phyloP scores from a whole-genome alignment of 2,797 vertebrate genomes.

The Phyllotis vaccarum region DNA sequence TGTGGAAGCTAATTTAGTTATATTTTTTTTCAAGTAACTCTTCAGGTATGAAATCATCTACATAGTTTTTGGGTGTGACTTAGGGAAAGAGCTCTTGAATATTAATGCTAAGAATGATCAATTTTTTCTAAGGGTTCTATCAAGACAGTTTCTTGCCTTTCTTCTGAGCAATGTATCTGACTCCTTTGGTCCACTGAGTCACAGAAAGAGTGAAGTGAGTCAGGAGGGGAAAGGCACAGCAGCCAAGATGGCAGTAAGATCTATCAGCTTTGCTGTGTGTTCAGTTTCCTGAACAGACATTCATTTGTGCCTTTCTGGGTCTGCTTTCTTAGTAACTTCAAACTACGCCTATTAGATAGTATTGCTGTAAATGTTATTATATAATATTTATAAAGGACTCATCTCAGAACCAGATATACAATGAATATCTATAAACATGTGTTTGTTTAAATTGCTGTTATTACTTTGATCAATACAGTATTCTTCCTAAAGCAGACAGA shows the following conservation, averaged over 20 bases:
- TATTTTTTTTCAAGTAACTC: not conserved
- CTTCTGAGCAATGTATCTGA: constrained; percentile 8
- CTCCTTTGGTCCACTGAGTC: not conserved
- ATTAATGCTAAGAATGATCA: not conserved
- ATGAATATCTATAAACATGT: not conserved
- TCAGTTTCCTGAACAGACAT: not conserved
- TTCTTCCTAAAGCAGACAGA: not conserved
- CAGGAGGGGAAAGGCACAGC: not conserved
- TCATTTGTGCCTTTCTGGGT: constrained; percentile 31
- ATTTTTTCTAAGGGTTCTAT: not conserved
- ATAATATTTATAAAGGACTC: constrained; percentile 7
- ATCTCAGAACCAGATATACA: not conserved
- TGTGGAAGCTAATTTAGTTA: not conserved
- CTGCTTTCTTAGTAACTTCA: constrained; percentile 4
- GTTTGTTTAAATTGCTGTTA: not conserved
- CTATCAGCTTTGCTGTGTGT: not conserved
- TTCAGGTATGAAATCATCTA: not conserved
- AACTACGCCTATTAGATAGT: not conserved
- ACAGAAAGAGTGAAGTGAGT: not conserved
- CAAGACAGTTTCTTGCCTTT: not conserved
- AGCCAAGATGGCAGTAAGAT: not conserved
- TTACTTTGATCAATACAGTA: not conserved
- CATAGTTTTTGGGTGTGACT: not conserved
- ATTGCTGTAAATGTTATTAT: not conserved
- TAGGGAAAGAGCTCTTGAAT: constrained; percentile 1